A percentile compares a stretch with the other conserved stretches of the same genome.
Conservation (phyloP, 2,888 invertebrate species). For the Heliconius cydno region DNA sequence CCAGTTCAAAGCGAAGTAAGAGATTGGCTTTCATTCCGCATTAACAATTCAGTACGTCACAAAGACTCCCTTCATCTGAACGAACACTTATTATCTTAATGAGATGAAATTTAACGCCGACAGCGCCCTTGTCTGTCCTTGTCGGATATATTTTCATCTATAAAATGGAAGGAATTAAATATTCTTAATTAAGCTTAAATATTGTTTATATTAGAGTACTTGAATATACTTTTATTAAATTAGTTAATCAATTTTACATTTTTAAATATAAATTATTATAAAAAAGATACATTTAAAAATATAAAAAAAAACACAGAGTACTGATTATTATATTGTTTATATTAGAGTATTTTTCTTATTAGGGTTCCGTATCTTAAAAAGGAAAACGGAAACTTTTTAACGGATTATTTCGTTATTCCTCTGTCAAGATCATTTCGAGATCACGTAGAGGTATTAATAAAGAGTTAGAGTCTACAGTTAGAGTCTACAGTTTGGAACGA, state of each 20-base stretch:
- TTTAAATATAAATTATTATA: too few species aligned
- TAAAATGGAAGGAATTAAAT: not conserved
- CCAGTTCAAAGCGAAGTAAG: conserved; percentile 8
- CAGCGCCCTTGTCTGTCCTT: not conserved
- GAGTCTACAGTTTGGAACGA: too few species aligned
- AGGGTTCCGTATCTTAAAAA: too few species aligned
- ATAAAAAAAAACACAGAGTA: too few species aligned
- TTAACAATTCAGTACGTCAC: conserved; percentile 25
- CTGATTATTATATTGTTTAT: not conserved
- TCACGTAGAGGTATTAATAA: too few species aligned
- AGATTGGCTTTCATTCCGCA: conserved; percentile 8
- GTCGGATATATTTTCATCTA: not conserved
- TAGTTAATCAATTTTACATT: too few species aligned
- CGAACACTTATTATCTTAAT: conserved; percentile 12
- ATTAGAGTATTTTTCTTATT: not conserved
- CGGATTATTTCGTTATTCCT: too few species aligned
- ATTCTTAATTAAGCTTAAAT: not conserved
- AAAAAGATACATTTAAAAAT: too few species aligned
- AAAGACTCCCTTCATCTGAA: conserved; percentile 2
- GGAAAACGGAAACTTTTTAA: too few species aligned
- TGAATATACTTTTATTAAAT: too few species aligned
- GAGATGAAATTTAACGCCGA: conserved; percentile 11
- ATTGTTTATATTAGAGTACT: not conserved
- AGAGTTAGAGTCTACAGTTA: too few species aligned
- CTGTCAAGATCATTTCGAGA: too few species aligned